Evolutionary conservation across 1,140 invertebrate species (phyloP).

Genomic region (Cydia strobilella): DNA sequence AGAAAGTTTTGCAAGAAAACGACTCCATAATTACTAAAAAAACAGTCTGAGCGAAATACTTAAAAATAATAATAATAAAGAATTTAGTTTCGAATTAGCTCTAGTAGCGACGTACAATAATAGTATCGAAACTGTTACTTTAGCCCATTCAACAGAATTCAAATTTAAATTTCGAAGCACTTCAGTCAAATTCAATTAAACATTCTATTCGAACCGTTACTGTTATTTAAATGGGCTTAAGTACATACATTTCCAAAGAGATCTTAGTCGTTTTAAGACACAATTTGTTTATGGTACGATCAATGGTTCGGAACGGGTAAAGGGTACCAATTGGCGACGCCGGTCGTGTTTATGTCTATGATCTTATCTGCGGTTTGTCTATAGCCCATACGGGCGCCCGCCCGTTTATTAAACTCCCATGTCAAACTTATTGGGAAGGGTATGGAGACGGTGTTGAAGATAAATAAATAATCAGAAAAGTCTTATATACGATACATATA

Average conservation of each 20-base stretch:
- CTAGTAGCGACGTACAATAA: background rate
- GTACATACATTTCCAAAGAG: background rate
- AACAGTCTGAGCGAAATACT: background rate
- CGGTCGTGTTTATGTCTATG: constrained; percentile 68
- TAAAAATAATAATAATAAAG: background rate
- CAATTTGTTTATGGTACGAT: background rate
- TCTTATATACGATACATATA: no score
- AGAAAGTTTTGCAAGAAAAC: no score
- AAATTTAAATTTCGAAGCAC: constrained; percentile 28
- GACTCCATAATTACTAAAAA: no score
- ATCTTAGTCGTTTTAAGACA: background rate
- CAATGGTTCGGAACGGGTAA: constrained; percentile 40
- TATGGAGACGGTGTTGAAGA: constrained; percentile 37
- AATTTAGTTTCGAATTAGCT: background rate
- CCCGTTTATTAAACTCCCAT: constrained; percentile 69
- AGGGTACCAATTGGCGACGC: constrained; percentile 68
- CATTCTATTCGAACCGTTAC: constrained; percentile 21
- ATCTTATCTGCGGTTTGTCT: constrained; percentile 70
- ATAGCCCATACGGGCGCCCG: constrained; percentile 60
- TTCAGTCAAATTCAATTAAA: constrained; percentile 23
- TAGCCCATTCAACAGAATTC: background rate
- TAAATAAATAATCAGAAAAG: background rate
- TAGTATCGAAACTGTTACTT: background rate
- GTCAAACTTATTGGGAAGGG: constrained; percentile 46
- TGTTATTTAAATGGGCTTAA: background rate